Evolutionary conservation across 2,888 invertebrate genomes (phyloP).

Genomic region (Ptycholaimellus sp.): DNA sequence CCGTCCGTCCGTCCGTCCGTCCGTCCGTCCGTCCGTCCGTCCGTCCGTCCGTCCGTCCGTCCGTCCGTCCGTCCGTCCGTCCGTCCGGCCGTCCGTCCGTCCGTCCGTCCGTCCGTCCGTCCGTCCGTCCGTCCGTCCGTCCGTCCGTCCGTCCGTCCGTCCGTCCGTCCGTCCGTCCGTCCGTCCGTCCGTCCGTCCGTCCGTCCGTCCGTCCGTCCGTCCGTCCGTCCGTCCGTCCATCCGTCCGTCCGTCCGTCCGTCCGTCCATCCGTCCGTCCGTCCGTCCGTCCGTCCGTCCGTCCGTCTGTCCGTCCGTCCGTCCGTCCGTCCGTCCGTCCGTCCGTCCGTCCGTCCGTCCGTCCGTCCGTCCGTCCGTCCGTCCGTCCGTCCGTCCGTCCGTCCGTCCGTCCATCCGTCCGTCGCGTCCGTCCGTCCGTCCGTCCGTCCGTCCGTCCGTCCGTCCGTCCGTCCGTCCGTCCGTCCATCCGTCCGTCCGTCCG

Average conservation of each 20-base stretch:
- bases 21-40: too few relatives aligned
- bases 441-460: slow-evolving; percentile 3
- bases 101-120: slow-evolving; percentile 2
- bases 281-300: slow-evolving; percentile 2
- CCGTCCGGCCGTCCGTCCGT: slow-evolving; percentile 1
- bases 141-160: slow-evolving; percentile 2
- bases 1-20: too few relatives aligned
- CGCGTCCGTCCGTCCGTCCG: slow-evolving; percentile 3
- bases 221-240: too few relatives aligned
- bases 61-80: slow-evolving; percentile 1
- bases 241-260: slow-evolving; percentile 1
- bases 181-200: slow-evolving; percentile 2
- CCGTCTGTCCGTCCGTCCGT: too few relatives aligned
- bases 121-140: slow-evolving; percentile 2
- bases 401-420: too few relatives aligned
- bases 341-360: neutral
- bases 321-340: slow-evolving; percentile 3
- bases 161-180: slow-evolving; percentile 2
- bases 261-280: too few relatives aligned
- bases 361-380: slow-evolving; percentile 1
- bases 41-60: too few relatives aligned
- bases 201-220: slow-evolving; percentile 2
- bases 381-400: slow-evolving; percentile 2
- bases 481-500: too few relatives aligned
- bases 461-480: too few relatives aligned